Base-by-base conservation (phyloP, 2,797 vertebrate genomes). In the Phaenicophaeus curvirostris region DNA sequence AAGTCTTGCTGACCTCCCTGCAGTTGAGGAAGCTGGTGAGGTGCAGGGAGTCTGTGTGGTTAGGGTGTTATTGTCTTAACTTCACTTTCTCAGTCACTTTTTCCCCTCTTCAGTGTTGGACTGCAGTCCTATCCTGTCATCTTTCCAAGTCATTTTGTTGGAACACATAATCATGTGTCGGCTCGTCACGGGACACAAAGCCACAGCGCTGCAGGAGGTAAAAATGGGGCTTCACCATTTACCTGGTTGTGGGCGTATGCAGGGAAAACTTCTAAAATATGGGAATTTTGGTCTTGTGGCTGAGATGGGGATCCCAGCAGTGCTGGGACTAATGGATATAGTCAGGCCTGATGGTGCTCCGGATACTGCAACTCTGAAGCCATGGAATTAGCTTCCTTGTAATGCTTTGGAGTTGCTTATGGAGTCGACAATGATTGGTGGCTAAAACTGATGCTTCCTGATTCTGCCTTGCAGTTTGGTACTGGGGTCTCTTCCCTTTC, bases 151-250 rank as follows among this genome's bases (percentile, higher is more conserved):
- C 72, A 99, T 99, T 96, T 93, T 99, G 75, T 97, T 99, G 97
- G 99, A 99, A 79, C 99, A 99, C 97, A 99, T 99, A 95, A 99
- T 99, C 97, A 99, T 99, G 99, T 99, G 99, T 96, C 98, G 99
- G 71, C 99, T 99, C 2, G 99, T 99, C 86, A 99, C 99, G 0
- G 99, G 99, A 27, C 99, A 99, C 98, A 99, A 99, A 97, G 99
- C 99, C 76, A 99, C 99, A 0, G 99, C 99, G 0, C 97, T 99
- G 96, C 99, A 99, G 97, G 99, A 99, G 99, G 99, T 99, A 80
- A 89, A 27, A 7, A 2, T 12, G 44, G 17, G 14, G 8, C 72
- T 51, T 55, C 16, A 2, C 18, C 15, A 0, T 13, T 50, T 57
- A 25, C 31, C 25, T 11, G 3, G 3, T 18, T 37, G n/a, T 28